Evolutionary conservation across 2,797 vertebrate species (phyloP).

Genomic region (Echeneis naucrates): DNA sequence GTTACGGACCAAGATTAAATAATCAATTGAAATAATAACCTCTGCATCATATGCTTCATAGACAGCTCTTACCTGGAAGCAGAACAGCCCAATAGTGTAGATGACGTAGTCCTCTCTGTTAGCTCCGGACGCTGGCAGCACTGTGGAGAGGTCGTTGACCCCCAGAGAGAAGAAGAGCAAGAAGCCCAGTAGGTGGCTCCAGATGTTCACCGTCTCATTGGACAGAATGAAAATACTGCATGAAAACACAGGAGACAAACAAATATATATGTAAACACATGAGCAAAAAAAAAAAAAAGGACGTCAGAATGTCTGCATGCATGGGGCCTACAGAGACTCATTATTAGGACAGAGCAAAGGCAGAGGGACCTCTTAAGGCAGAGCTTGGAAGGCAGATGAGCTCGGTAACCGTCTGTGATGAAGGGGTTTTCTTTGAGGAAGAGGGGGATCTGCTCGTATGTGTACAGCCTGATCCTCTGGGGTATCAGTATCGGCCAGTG

Average conservation of each 20-base stretch:
- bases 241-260: too few relatives aligned
- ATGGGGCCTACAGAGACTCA: neutral
- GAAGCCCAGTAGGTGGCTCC: constrained; percentile 98
- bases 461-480: constrained; percentile 94
- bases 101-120: constrained; percentile 96
- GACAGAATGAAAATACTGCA: constrained; percentile 95
- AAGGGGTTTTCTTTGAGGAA: constrained; percentile 98
- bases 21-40: neutral
- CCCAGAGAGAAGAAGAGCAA: constrained; percentile 93
- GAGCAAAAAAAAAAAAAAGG: neutral
- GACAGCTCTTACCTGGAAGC: constrained; percentile 90
- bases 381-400: constrained; percentile 94
- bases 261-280: too few relatives aligned
- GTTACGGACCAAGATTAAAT: neutral
- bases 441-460: constrained; percentile 94
- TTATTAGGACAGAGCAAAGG: neutral
- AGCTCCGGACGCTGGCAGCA: constrained; percentile 91
- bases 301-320: neutral
- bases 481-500: constrained; percentile 96
- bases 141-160: constrained; percentile 91
- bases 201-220: constrained; percentile 98
- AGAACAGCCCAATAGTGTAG: constrained; percentile 95
- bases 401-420: constrained; percentile 98
- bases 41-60: neutral
- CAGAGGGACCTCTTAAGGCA: constrained; percentile 90